Conservation (phyloP, 2,888 invertebrate genomes). For the Andrena haemorrhoa region DNA sequence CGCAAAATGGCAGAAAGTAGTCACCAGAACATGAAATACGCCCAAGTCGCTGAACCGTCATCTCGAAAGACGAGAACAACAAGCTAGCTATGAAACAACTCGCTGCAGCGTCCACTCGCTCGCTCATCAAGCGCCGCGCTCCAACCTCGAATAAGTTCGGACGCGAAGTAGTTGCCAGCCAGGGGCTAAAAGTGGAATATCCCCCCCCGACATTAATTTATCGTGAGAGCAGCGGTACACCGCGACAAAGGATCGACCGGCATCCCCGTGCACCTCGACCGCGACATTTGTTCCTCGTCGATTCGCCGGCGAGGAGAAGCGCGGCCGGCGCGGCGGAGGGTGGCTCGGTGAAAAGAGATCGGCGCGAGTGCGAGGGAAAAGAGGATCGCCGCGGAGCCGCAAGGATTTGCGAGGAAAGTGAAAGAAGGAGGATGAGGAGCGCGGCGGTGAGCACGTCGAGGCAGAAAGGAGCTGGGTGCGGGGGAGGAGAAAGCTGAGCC, state of each 20-base stretch:
- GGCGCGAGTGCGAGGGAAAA: neutral
- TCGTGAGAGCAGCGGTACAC: neutral
- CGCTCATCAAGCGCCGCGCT: no score
- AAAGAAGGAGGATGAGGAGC: neutral
- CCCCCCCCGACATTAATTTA: neutral
- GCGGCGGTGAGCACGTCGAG: neutral
- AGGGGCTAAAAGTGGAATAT: neutral
- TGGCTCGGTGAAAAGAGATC: neutral
- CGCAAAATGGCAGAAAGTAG: no score
- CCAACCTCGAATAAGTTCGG: no score
- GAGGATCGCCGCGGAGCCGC: neutral
- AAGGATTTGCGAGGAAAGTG: conserved; percentile 12
- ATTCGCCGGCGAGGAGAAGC: neutral
- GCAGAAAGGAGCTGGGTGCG: neutral
- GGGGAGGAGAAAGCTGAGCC: neutral
- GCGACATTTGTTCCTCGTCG: conserved; percentile 11
- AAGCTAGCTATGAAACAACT: no score
- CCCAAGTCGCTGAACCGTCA: no score
- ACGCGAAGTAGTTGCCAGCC: neutral
- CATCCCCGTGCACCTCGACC: neutral
- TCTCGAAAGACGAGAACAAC: no score
- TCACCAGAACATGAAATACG: no score
- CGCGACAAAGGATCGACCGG: neutral
- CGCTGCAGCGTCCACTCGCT: no score
- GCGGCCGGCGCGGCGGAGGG: neutral